Conservation (phyloP, 2,113 vertebrate species). For the Melanostigma gelatinosum region DNA sequence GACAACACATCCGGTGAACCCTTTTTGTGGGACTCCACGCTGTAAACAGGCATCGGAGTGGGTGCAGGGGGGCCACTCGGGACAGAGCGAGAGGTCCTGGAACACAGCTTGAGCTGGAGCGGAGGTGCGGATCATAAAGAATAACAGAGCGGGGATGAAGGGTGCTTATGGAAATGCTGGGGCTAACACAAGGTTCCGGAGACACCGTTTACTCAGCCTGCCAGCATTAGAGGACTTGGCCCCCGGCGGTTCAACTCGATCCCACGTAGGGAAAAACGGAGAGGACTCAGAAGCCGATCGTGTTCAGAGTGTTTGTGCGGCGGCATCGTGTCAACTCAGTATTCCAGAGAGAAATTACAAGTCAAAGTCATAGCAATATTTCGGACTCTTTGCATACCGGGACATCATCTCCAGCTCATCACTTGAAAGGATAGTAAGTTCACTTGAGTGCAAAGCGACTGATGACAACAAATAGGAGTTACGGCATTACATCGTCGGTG, state of each 20-base stretch:
- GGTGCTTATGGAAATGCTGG: slow-evolving; percentile 65
- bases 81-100: slow-evolving; percentile 50
- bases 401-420: slow-evolving; percentile 21
- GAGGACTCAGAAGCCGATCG: slow-evolving; percentile 45
- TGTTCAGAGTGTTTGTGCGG: slow-evolving; percentile 35
- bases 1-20: neutral
- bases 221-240: slow-evolving; percentile 65
- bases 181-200: slow-evolving; percentile 69
- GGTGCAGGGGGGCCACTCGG: slow-evolving; percentile 19
- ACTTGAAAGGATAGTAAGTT: slow-evolving; percentile 27
- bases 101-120: slow-evolving; percentile 65
- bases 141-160: slow-evolving; percentile 75
- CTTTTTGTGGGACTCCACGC: slow-evolving; percentile 1
- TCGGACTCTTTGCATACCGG: slow-evolving; percentile 23
- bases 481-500: slow-evolving; percentile 47
- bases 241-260: slow-evolving; percentile 25
- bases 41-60: slow-evolving; percentile 9
- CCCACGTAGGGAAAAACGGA: slow-evolving; percentile 33
- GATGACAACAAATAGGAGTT: slow-evolving; percentile 65
- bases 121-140: slow-evolving; percentile 73
- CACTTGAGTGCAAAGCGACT: slow-evolving; percentile 31
- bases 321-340: slow-evolving; percentile 20
- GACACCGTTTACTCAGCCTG: slow-evolving; percentile 76
- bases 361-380: slow-evolving; percentile 31
- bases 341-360: slow-evolving; percentile 35